A percentile compares a stretch with the other conserved stretches of the same genome.
Conservation (phyloP, 2,888 invertebrate genomes). For the Acleris holmiana region DNA sequence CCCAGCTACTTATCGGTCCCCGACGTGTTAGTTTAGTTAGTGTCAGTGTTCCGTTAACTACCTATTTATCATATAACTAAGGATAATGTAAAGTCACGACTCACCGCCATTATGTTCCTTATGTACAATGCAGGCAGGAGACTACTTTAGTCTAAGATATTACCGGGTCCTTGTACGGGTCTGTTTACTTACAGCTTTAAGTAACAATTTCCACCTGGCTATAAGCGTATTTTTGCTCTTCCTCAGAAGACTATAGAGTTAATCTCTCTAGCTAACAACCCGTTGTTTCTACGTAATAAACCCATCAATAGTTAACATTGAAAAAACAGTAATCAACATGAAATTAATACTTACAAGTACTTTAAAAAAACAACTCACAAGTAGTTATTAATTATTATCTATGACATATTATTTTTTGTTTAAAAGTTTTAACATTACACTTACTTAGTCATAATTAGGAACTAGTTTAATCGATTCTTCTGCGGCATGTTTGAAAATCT, state of each 20-base stretch:
- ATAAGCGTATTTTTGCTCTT: conserved; percentile 27
- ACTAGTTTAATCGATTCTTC: too few relatives aligned
- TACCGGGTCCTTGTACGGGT: not conserved
- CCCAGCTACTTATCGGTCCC: too few relatives aligned
- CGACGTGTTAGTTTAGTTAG: too few relatives aligned
- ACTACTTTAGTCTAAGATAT: not conserved
- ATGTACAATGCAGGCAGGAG: not conserved
- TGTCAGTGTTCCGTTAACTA: too few relatives aligned
- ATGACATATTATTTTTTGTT: too few relatives aligned
- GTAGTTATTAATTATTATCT: too few relatives aligned
- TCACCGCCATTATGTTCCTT: not conserved
- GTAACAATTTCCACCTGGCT: conserved; percentile 21
- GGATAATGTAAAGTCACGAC: too few relatives aligned
- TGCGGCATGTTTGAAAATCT: too few relatives aligned
- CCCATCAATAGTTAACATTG: conserved; percentile 1
- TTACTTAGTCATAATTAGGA: too few relatives aligned
- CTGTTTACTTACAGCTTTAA: conserved; percentile 8
- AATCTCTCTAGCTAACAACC: conserved; percentile 19
- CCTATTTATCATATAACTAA: too few relatives aligned
- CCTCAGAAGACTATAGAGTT: conserved; percentile 20
- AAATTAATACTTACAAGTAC: not conserved
- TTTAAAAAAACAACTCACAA: too few relatives aligned
- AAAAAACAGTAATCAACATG: not conserved
- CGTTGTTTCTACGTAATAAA: conserved; percentile 19
- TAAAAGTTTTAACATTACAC: too few relatives aligned